phyloP scores from a whole-genome alignment of 2,888 invertebrate genomes.

The Hyppa rectilinea region DNA sequence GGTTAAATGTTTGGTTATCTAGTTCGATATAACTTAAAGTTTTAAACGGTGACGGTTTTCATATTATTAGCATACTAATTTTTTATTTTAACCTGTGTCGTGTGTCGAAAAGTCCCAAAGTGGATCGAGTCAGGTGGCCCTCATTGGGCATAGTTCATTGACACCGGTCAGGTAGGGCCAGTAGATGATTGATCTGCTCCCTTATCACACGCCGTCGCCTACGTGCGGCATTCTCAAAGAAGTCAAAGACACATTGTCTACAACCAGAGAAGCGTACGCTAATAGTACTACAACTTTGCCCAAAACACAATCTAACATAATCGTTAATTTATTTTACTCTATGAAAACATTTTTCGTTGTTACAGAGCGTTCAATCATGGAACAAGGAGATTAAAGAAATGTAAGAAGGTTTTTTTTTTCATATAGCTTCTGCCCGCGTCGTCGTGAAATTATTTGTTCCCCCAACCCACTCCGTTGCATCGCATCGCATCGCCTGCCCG shows the following conservation, averaged over 20 bases:
- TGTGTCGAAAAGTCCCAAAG: constrained; percentile 76
- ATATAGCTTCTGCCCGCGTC: too few relatives aligned
- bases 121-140: constrained; percentile 85
- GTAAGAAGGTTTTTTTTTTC: constrained; percentile 74
- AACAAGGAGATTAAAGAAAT: constrained; percentile 76
- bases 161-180: constrained; percentile 88
- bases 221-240: constrained; percentile 89
- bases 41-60: constrained; percentile 53
- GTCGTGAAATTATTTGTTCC: too few relatives aligned
- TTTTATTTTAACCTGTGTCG: constrained; percentile 75
- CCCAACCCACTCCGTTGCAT: too few relatives aligned
- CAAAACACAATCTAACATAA: constrained; percentile 58
- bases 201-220: constrained; percentile 89
- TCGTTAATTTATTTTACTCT: constrained; percentile 49
- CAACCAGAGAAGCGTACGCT: constrained; percentile 79
- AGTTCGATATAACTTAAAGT: constrained; percentile 62
- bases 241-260: constrained; percentile 89
- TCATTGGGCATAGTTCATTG: constrained; percentile 82
- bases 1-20: constrained; percentile 62
- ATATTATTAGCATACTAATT: constrained; percentile 76
- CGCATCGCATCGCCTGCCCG: too few relatives aligned
- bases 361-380: constrained; percentile 80
- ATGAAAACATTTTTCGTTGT: constrained; percentile 75
- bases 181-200: constrained; percentile 88
- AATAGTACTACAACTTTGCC: constrained; percentile 72